Percentiles rank a stretch among this genome's conserved stretches.
Evolutionary conservation across 2,888 invertebrate genomes (phyloP).

Genomic region (Octonoba sinensis): DNA sequence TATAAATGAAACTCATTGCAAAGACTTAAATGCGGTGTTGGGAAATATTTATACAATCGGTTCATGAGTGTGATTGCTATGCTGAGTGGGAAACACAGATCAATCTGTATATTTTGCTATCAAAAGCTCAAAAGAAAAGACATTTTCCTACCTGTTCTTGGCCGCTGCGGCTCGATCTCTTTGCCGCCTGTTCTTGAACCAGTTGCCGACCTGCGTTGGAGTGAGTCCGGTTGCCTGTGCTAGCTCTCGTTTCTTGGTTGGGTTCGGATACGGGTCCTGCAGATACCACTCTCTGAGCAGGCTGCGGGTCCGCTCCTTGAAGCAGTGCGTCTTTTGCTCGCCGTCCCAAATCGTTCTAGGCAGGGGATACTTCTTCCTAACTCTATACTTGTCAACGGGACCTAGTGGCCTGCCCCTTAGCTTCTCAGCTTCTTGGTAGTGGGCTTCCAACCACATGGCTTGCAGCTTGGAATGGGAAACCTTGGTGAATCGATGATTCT

Average conservation of each 20-base stretch:
- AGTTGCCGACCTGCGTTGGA: slow-evolving; percentile 93
- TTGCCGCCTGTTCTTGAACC: slow-evolving; percentile 92
- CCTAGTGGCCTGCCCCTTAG: slow-evolving; percentile 89
- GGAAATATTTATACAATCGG: too few relatives aligned
- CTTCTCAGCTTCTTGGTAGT: slow-evolving; percentile 93
- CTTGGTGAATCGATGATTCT: slow-evolving; percentile 90
- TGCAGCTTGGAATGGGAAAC: slow-evolving; percentile 87
- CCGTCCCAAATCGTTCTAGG: slow-evolving; percentile 96
- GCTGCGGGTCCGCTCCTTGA: slow-evolving; percentile 93
- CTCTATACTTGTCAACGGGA: slow-evolving; percentile 93
- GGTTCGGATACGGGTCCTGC: slow-evolving; percentile 96
- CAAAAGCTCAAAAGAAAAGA: too few relatives aligned
- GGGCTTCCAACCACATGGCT: slow-evolving; percentile 94
- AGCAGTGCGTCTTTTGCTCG: slow-evolving; percentile 95
- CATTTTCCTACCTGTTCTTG: slow-evolving; percentile 87
- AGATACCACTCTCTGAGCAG: slow-evolving; percentile 97
- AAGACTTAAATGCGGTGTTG: too few relatives aligned
- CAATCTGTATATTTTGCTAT: too few relatives aligned
- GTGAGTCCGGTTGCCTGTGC: slow-evolving; percentile 92
- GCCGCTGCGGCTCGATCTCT: slow-evolving; percentile 91
- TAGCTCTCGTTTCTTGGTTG: slow-evolving; percentile 90
- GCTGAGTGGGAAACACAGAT: too few relatives aligned
- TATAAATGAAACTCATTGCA: too few relatives aligned
- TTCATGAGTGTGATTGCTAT: too few relatives aligned
- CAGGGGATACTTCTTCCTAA: slow-evolving; percentile 92